Evolutionary conservation across 2,888 invertebrate genomes (phyloP).

Genomic region (Pyralis farinalis): DNA sequence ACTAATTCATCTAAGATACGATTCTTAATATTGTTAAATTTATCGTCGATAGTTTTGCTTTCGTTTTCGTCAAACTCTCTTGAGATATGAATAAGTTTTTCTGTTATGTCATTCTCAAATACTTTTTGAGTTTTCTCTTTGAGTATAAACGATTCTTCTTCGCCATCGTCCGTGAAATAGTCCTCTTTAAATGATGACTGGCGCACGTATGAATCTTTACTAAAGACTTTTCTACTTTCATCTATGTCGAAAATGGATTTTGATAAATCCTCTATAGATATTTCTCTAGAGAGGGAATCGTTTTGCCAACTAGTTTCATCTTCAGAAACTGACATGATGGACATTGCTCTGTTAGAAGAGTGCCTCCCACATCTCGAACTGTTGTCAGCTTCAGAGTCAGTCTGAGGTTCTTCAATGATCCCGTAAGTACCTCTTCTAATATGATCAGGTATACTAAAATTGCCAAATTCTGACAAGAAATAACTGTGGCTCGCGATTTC

Average conservation of each 20-base stretch:
- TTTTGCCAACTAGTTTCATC: conserved; percentile 82
- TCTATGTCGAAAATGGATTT: conserved; percentile 76
- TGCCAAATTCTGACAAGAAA: conserved; percentile 75
- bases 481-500: conserved; percentile 83
- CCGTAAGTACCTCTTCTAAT: conserved; percentile 67
- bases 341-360: conserved; percentile 76
- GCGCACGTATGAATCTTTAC: conserved; percentile 71
- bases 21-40: conserved; percentile 61
- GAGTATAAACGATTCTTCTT: conserved; percentile 61
- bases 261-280: conserved; percentile 80
- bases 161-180: conserved; percentile 59
- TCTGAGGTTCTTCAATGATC: conserved; percentile 74
- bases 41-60: conserved; percentile 46
- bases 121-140: conserved; percentile 66
- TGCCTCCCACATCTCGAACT: conserved; percentile 52
- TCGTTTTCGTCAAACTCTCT: conserved; percentile 68
- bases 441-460: conserved; percentile 66
- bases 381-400: conserved; percentile 75
- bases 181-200: conserved; percentile 75
- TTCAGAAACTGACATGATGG: conserved; percentile 84
- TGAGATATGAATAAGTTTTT: conserved; percentile 67
- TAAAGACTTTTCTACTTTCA: conserved; percentile 70
- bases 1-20: conserved; percentile 69
- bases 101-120: conserved; percentile 72
- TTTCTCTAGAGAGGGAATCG: conserved; percentile 77